Evolutionary conservation across 2,113 vertebrate genomes (phyloP).

Genomic region (Neogobius melanostomus): DNA sequence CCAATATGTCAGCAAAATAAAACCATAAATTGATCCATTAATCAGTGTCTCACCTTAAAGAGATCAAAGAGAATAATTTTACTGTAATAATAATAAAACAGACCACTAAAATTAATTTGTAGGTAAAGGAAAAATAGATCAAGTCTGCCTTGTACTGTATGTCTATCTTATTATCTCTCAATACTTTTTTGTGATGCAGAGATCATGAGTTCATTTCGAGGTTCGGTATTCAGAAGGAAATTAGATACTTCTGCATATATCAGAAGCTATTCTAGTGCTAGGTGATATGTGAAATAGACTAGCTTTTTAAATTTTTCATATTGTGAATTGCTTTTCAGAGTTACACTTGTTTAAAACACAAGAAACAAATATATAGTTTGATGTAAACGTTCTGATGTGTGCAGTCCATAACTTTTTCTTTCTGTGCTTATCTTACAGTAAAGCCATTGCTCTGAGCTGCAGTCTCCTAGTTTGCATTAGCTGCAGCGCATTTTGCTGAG

Average conservation of each 20-base stretch:
- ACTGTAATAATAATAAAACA: too few species aligned
- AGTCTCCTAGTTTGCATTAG: slow-evolving; percentile 66
- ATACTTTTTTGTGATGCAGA: slow-evolving; percentile 22
- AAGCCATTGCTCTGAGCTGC: slow-evolving; percentile 14
- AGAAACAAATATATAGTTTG: neutral
- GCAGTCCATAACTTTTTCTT: slow-evolving; percentile 29
- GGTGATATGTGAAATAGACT: neutral
- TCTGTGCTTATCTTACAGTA: slow-evolving; percentile 20
- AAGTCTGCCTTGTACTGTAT: too few species aligned
- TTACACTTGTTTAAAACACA: neutral
- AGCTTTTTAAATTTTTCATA: too few species aligned
- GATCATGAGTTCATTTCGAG: slow-evolving; percentile 56
- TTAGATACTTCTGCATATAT: slow-evolving; percentile 21
- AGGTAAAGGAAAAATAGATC: too few species aligned
- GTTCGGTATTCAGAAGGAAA: slow-evolving; percentile 36
- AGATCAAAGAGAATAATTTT: too few species aligned
- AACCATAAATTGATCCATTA: neutral
- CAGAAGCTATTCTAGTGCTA: slow-evolving; percentile 3
- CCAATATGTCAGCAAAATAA: too few species aligned
- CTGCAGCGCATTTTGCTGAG: slow-evolving; percentile 61
- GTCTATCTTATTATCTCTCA: neutral
- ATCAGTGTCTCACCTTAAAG: neutral
- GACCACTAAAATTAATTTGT: too few species aligned
- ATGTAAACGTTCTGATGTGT: slow-evolving; percentile 22
- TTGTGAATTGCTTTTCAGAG: too few species aligned